A percentile compares a stretch with the other conserved stretches of the same genome.
These are phyloP conservation scores for Thunnus albacares DNA, from an alignment of 2,797 vertebrate species.

Conservation along the genomic window DNA sequence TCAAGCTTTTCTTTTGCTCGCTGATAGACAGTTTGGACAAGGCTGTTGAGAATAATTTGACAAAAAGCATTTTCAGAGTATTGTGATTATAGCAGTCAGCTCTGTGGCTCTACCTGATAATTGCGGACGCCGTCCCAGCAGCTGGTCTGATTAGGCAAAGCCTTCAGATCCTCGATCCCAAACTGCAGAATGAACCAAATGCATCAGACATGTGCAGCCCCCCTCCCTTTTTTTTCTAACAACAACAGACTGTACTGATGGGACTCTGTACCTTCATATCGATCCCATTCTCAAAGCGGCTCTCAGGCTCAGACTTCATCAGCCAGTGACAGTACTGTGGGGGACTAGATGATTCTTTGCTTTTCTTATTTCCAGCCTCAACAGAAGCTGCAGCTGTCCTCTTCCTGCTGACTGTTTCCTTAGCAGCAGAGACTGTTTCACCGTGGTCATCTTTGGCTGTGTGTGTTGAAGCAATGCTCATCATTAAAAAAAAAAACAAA, in stretches of 20 bases:
- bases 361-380: conserved; percentile 49
- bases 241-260: neutral
- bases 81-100: neutral
- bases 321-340: conserved; percentile 87
- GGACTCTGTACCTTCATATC: conserved; percentile 91
- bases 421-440: conserved; percentile 25
- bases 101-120: conserved; percentile 90
- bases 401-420: conserved; percentile 46
- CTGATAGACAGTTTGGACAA: neutral
- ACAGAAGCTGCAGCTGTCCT: conserved; percentile 67
- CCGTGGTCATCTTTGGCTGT: conserved; percentile 49
- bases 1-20: neutral
- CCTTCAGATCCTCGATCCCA: conserved; percentile 95
- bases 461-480: neutral
- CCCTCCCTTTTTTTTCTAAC: neutral
- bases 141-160: conserved; percentile 89
- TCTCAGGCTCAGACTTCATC: conserved; percentile 98
- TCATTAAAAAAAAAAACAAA: neutral
- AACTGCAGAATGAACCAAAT: conserved; percentile 85
- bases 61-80: neutral
- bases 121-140: conserved; percentile 98
- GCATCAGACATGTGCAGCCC: neutral
- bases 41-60: neutral
- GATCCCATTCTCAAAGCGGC: conserved; percentile 92
- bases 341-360: conserved; percentile 10